Base-by-base conservation (phyloP, 1,140 invertebrate genomes). In the Rhynchophorus ferrugineus region DNA sequence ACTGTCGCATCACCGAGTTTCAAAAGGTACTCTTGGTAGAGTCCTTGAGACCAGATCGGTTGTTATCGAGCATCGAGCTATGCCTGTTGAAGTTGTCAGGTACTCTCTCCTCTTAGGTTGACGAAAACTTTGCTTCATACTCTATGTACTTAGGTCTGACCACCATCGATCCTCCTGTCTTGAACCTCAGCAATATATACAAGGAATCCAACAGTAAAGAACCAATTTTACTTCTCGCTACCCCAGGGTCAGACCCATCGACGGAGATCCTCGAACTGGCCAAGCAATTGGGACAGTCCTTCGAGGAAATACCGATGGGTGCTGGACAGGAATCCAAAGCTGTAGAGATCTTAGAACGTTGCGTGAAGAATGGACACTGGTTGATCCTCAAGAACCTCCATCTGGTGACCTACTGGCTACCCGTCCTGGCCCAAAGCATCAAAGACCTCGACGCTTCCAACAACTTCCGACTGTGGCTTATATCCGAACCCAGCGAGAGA, bases 321-420 rank as follows among this genome's bases (percentile, higher is more conserved):
- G 64, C 66, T 48, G 60, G 62, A 0, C 58, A 61, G 44, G 89
- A 92, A 69, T 62, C 88, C 0, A 71, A 76, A 52, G 77, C 81
- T 34, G 60, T 91, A 11, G 78, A 81, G 1, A 50, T 56, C 1
- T 65, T 70, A 42, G 59, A 64, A 21, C 57, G 65, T 17, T 62
- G 62, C 16, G 53, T 57, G 1, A 54, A 68, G 14, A 37, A 50
- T 9, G 73, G 66, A 8, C 53, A 61, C 3, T 92, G 89, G 89
- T 63, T 91, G 2, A 80, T 86, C 38, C 67, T 95, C 21, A 94
- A 92, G 69, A 96, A 96, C 71, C 73, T 95, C 0, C 93, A 96
- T 68, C 72, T 96, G 9, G 85, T 91, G 9, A 81, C 83, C 0
- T 75, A 79, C 21, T 93, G 87, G 82, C 67, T 95, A 1, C 80